These are phyloP conservation scores for Dermolepida albohirtum DNA, from an alignment of 2,888 invertebrate species.

Conservation along the genomic window DNA sequence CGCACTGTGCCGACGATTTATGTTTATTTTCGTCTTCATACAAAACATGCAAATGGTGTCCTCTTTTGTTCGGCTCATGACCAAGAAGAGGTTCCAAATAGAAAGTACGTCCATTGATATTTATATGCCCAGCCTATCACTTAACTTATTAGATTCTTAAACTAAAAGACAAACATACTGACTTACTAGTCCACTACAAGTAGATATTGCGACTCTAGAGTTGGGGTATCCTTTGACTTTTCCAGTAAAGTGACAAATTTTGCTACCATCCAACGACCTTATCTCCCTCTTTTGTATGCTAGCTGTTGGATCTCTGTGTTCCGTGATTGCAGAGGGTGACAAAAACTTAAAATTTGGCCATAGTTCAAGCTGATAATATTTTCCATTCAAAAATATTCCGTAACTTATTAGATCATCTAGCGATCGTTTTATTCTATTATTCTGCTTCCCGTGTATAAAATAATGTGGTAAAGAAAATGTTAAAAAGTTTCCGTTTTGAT, in stretches of 20 bases:
- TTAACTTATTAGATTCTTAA: background rate
- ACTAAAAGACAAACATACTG: background rate
- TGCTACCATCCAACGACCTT: conserved; percentile 53
- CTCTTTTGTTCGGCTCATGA: conserved; percentile 64
- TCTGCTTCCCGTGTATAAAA: conserved; percentile 58
- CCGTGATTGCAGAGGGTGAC: conserved; percentile 63
- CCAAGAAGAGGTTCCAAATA: conserved; percentile 72
- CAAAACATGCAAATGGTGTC: conserved; percentile 70
- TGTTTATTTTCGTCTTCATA: conserved; percentile 59
- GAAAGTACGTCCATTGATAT: conserved; percentile 66
- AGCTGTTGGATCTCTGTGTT: conserved; percentile 55
- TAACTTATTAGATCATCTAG: conserved; percentile 58
- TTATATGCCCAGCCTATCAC: conserved; percentile 69
- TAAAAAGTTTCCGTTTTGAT: conserved; percentile 63
- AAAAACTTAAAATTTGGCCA: conserved; percentile 68
- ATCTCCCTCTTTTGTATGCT: conserved; percentile 56
- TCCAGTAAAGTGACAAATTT: conserved; percentile 69
- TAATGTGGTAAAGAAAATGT: conserved; percentile 66
- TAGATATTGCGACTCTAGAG: conserved; percentile 68
- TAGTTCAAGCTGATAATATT: conserved; percentile 63
- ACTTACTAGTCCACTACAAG: conserved; percentile 65
- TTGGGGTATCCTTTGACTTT: conserved; percentile 61
- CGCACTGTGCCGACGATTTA: conserved; percentile 48
- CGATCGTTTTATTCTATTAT: conserved; percentile 40
- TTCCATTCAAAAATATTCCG: conserved; percentile 57